Base-by-base conservation (phyloP, 2,888 invertebrate genomes). In the Crocallis elinguaria region DNA sequence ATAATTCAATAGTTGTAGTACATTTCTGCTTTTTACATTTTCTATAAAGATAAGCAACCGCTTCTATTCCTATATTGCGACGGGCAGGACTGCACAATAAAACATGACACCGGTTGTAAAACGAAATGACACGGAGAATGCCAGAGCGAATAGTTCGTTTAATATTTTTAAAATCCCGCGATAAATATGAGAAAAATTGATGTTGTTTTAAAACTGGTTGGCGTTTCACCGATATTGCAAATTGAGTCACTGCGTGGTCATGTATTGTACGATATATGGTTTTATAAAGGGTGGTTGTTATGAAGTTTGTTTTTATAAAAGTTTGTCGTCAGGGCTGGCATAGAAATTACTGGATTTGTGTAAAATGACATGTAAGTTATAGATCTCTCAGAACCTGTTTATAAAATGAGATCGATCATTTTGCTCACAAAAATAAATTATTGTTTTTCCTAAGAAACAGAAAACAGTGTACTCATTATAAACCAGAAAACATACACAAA, bases 21-120 rank as follows among this genome's bases (percentile, higher is more conserved):
- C n/a, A n/a, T n/a, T n/a, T n/a, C n/a, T 1, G 8, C 6, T 23
- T 23, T 1, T 8, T 3, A 6, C n/a, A 8, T 25, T 9, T 25
- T 25, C 5, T n/a, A 25, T n/a, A 13, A 13, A 42, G 30, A 8
- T 9, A 21, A 9, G n/a, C 1, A 13, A 42, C 42, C n/a, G 35
- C 12, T 6, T 7, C 16, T 8, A 11, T 11, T 14, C 7, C 17
- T 27, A 44, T 33, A 33, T 13, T 17, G 13, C 23, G 19, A 19
- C 3, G n/a, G n/a, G 13, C 11, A 9, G 16, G 6, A 36, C 25
- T 35, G 27, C 49, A 64, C 69, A 70, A 66, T 71, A 72, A 73
- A 74, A 74, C 69, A 68, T 52, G 62, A 56, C 63, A 60, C 60
- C 62, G 56, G 65, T 62, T 70, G 57, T 67, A 66, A 70, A 65